phyloP scores from a whole-genome alignment of 2,888 invertebrate genomes.

The Epirrita christyi region DNA sequence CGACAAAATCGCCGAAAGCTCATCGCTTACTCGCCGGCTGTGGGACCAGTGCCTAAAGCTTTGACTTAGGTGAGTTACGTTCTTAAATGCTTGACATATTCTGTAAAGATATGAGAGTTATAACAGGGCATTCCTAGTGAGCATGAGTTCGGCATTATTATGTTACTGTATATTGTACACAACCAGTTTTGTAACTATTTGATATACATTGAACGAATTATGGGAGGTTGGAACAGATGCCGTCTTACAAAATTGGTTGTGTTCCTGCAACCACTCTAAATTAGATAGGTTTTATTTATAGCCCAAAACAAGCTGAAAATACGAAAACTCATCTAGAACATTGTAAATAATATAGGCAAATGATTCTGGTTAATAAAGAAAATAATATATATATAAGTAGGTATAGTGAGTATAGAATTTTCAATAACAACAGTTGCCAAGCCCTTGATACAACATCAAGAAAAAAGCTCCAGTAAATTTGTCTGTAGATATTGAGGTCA shows the following conservation, averaged over 20 bases:
- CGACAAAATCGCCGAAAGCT: too few relatives aligned
- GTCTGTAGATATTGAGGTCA: slow-evolving; percentile 2
- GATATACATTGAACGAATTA: neutral
- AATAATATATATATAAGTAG: too few relatives aligned
- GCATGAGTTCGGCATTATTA: neutral
- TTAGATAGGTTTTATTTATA: too few relatives aligned
- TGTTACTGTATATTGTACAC: slow-evolving; percentile 2
- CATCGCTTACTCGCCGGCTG: too few relatives aligned
- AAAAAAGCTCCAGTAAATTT: neutral
- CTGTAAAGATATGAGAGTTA: neutral
- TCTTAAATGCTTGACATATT: neutral
- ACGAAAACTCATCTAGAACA: too few relatives aligned
- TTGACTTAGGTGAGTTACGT: neutral
- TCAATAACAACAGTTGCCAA: neutral
- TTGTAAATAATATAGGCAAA: too few relatives aligned
- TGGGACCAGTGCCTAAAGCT: too few relatives aligned
- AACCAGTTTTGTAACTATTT: neutral
- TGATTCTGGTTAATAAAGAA: too few relatives aligned
- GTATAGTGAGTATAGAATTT: too few relatives aligned
- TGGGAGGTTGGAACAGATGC: neutral
- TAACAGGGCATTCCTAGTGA: neutral
- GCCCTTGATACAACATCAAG: slow-evolving; percentile 1
- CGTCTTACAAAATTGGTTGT: neutral
- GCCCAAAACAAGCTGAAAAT: too few relatives aligned
- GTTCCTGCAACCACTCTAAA: too few relatives aligned